These are phyloP conservation scores for Chrysopilus asiliformis DNA, from an alignment of 2,888 invertebrate species.

Conservation along the genomic window DNA sequence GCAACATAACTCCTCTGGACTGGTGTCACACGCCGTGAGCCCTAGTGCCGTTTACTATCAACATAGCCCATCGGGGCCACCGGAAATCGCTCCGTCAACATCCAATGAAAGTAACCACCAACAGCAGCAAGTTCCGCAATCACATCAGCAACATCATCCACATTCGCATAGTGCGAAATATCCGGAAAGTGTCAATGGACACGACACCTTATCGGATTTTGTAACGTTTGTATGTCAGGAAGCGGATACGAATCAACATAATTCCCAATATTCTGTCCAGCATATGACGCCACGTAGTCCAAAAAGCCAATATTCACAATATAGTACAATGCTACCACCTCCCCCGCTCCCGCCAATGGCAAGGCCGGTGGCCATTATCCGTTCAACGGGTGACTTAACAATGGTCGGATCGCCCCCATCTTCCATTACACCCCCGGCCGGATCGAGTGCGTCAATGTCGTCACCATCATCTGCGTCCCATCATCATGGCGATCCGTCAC, in stretches of 20 bases:
- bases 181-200: conserved; percentile 47
- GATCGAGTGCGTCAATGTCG: conserved; percentile 28
- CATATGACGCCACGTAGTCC: conserved; percentile 42
- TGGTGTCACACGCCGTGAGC: conserved; percentile 39
- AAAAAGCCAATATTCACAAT: conserved; percentile 64
- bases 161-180: conserved; percentile 46
- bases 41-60: conserved; percentile 42
- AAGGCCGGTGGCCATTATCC: conserved; percentile 87
- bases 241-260: conserved; percentile 63
- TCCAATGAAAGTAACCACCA: conserved; percentile 17
- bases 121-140: conserved; percentile 22
- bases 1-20: conserved; percentile 37
- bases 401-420: conserved; percentile 50
- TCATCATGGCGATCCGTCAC: conserved; percentile 30
- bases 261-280: conserved; percentile 35
- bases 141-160: conserved; percentile 41
- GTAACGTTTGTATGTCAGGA: conserved; percentile 96
- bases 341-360: conserved; percentile 94
- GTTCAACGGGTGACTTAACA: conserved; percentile 63
- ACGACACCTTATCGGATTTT: conserved; percentile 89
- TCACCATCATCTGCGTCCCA: conserved; percentile 26
- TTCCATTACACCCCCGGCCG: conserved; percentile 43
- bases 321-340: conserved; percentile 85
- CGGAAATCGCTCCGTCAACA: conserved; percentile 15
- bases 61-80: conserved; percentile 26